Evolutionary conservation across 2,888 invertebrate species (phyloP).

Genomic region (Cynaeus angustus): DNA sequence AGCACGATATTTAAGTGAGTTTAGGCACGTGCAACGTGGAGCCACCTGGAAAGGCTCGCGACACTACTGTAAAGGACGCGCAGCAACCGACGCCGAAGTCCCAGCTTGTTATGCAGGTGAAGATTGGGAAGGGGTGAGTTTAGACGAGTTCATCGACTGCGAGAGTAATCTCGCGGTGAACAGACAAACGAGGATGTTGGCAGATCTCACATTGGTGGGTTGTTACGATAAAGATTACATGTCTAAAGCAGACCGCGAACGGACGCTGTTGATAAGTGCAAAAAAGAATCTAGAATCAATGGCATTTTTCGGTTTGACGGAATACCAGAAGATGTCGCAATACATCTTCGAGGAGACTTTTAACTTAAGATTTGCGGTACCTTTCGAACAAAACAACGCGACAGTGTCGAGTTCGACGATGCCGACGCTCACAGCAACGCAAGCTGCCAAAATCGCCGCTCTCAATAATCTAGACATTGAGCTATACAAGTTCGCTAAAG

Average conservation of each 20-base stretch:
- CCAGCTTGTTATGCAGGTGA: constrained; percentile 86
- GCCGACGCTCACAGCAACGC: constrained; percentile 83
- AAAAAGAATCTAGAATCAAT: constrained; percentile 95
- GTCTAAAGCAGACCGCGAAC: constrained; percentile 83
- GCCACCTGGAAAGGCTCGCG: constrained; percentile 95
- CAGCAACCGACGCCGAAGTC: constrained; percentile 86
- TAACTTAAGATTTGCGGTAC: constrained; percentile 90
- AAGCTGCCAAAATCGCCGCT: constrained; percentile 83
- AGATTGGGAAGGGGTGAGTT: constrained; percentile 90
- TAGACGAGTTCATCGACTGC: constrained; percentile 94
- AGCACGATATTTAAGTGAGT: constrained; percentile 95
- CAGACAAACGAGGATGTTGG: constrained; percentile 97
- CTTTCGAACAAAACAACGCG: constrained; percentile 94
- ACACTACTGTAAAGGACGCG: constrained; percentile 83
- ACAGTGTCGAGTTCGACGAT: constrained; percentile 90
- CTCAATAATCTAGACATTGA: constrained; percentile 93
- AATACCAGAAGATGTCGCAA: constrained; percentile 93
- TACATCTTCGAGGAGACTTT: constrained; percentile 97
- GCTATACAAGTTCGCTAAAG: constrained; percentile 94
- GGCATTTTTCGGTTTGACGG: constrained; percentile 98
- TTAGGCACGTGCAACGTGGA: constrained; percentile 95
- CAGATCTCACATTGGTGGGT: constrained; percentile 94
- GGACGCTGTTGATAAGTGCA: constrained; percentile 94
- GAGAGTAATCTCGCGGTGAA: constrained; percentile 96
- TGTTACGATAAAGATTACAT: constrained; percentile 93